phyloP scores from a whole-genome alignment of 2,888 invertebrate species.

The Amiota minor region DNA sequence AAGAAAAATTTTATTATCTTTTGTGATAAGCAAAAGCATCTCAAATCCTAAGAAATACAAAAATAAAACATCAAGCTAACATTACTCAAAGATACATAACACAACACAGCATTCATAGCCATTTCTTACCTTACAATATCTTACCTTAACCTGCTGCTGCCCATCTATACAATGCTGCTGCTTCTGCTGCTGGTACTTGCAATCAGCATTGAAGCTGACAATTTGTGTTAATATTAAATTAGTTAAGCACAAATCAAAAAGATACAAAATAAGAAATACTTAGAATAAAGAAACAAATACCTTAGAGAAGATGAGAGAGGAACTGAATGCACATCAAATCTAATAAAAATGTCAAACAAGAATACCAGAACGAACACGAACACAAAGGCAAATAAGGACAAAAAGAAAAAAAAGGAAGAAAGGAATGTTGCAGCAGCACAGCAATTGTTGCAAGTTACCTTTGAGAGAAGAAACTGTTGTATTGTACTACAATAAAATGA shows the following conservation, averaged over 20 bases:
- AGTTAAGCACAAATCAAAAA: constrained; percentile 10
- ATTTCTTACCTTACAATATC: no score
- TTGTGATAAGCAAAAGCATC: constrained; percentile 16
- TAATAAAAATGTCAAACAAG: constrained; percentile 25
- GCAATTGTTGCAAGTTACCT: background rate
- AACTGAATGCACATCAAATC: background rate
- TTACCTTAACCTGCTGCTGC: no score
- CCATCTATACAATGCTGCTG: no score
- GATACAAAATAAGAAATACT: no score
- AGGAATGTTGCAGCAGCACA: background rate
- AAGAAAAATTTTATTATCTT: constrained; percentile 24
- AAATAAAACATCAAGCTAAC: background rate
- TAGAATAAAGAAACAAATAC: no score
- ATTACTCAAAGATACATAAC: no score
- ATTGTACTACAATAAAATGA: no score
- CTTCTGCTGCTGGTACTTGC: background rate
- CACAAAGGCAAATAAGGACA: constrained; percentile 10
- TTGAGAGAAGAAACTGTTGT: no score
- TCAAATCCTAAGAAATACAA: background rate
- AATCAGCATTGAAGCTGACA: constrained; percentile 16
- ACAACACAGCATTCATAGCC: no score
- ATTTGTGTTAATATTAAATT: constrained; percentile 25
- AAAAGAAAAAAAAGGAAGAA: constrained; percentile 10
- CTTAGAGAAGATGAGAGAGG: background rate
- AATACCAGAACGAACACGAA: background rate